A percentile compares a stretch with the other conserved stretches of the same genome.
Evolutionary conservation across 2,797 vertebrate species (phyloP).

Genomic region (Falco cherrug): DNA sequence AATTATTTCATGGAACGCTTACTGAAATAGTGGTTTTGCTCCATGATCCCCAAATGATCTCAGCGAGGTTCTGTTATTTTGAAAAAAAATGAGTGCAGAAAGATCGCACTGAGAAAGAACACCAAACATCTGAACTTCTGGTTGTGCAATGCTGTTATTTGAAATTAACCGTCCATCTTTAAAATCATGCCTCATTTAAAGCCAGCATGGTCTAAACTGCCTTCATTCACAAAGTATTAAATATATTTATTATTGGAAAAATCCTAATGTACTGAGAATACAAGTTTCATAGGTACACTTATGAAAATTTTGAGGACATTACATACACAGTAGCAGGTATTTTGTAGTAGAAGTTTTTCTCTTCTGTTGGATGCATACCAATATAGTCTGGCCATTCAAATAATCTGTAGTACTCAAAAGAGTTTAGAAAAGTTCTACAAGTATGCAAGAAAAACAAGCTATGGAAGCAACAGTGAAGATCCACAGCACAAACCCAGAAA

Average conservation of each 20-base stretch:
- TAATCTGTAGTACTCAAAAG: neutral
- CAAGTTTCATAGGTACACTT: neutral
- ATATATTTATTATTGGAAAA: neutral
- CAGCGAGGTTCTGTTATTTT: neutral
- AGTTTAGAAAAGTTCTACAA: neutral
- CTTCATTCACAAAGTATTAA: neutral
- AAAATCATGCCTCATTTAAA: neutral
- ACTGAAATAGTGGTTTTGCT: neutral
- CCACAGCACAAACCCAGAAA: neutral
- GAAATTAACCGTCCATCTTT: neutral
- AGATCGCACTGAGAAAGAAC: neutral
- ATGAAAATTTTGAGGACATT: neutral
- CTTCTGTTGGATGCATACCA: neutral
- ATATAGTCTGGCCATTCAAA: neutral
- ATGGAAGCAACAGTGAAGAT: neutral
- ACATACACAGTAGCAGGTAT: accelerated
- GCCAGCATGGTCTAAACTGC: neutral
- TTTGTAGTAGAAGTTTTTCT: neutral
- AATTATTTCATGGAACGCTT: neutral
- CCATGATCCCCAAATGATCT: neutral
- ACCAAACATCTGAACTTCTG: neutral
- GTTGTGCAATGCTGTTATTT: neutral
- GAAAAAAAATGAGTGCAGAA: neutral
- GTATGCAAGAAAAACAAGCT: neutral
- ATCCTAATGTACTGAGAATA: neutral